phyloP scores from a whole-genome alignment of 2,888 invertebrate genomes.

The Callyntrura sp. region DNA sequence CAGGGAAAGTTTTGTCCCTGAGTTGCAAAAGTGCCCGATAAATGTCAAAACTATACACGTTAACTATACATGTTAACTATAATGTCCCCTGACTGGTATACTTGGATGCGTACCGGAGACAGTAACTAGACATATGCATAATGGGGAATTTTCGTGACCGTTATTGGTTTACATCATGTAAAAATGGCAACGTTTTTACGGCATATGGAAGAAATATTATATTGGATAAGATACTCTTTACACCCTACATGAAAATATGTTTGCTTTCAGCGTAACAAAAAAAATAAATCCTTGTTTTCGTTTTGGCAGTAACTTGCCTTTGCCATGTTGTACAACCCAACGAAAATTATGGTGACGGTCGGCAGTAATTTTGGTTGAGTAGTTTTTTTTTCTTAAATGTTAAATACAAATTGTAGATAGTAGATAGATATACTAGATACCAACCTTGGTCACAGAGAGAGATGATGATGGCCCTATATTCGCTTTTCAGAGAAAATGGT shows the following conservation, averaged over 20 bases:
- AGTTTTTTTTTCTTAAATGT: slow-evolving; percentile 4
- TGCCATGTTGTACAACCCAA: background rate
- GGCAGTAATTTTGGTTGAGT: background rate
- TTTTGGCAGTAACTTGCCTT: slow-evolving; percentile 40
- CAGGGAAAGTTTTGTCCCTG: background rate
- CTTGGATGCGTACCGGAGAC: too few relatives aligned
- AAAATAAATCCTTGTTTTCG: slow-evolving; percentile 26
- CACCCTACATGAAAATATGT: slow-evolving; percentile 16
- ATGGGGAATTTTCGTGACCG: too few relatives aligned
- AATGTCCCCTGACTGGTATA: too few relatives aligned
- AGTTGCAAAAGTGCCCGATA: too few relatives aligned
- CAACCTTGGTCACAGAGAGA: slow-evolving; percentile 8
- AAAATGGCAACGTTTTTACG: too few relatives aligned
- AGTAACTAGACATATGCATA: too few relatives aligned
- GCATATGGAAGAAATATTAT: too few relatives aligned
- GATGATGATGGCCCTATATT: background rate
- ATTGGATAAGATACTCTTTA: too few relatives aligned
- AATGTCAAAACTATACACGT: too few relatives aligned
- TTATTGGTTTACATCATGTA: too few relatives aligned
- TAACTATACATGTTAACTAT: too few relatives aligned
- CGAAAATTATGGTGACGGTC: background rate
- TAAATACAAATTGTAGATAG: background rate
- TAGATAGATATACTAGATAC: background rate
- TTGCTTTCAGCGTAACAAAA: slow-evolving; percentile 35
- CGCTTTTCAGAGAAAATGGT: background rate